Base-by-base conservation (phyloP, 1,140 invertebrate genomes). In the Venturia canescens region DNA sequence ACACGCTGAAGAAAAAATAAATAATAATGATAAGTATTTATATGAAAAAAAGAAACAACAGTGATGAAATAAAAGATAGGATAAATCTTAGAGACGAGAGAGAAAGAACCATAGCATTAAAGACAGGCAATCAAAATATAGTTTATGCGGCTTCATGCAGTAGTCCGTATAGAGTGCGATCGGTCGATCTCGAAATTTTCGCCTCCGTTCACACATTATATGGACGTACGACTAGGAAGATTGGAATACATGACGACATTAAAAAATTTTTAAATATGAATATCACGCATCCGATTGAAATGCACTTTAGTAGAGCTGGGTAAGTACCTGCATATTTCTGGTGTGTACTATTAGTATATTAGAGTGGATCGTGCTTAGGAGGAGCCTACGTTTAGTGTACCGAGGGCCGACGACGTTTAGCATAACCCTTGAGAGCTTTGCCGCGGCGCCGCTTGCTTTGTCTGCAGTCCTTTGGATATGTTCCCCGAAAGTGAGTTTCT, bases 241-340 rank as follows among this genome's bases (percentile, higher is more conserved):
- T 31, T 26, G 2, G 18, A n/a, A 6, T 3, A 2, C 34, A 57
- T 7, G 7, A n/a, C 26, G 16, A 57, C 3, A 34, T 34, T 34
- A 67, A 67, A 82, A 80, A 70, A 83, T 82, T 53, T 81, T 80
- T 80, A 83, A 82, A 77, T 82, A 81, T 63, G 87, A 88, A 87
- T 85, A 85, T 86, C 84, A 86, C 85, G 86, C 86, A 86, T 89
- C 86, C 88, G 87, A 86, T 84, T 88, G 86, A 88, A 89, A 89
- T 82, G 53, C 69, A 82, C 83, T 89, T n/a, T 89, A 88, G 85
- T 86, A 87, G 88, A 90, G 87, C 86, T 90, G 89, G 88, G 86
- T 89, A 90, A 89, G 89, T 89, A 90, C 89, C 88, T 90, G 89
- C 89, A 89, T 90, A 89, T 90, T 86, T 87, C 88, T n/a, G n/a